Evolutionary conservation across 2,797 vertebrate species (phyloP).

Genomic region (Oreochromis mossambicus): DNA sequence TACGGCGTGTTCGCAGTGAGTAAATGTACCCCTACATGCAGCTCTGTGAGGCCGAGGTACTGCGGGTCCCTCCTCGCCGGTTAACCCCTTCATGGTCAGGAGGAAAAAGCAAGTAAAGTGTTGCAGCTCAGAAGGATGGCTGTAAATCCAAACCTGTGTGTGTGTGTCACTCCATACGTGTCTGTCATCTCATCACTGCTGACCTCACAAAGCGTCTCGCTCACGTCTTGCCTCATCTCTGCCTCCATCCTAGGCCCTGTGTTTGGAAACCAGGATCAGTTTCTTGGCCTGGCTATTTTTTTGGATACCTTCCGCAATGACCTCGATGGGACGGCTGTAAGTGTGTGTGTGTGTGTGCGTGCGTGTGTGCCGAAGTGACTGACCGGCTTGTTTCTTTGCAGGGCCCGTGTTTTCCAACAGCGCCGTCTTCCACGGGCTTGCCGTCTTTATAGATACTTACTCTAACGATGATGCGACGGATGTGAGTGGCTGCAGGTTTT

Average conservation of each 20-base stretch:
- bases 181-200: neutral
- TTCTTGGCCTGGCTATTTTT: slow-evolving; percentile 80
- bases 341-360: slow-evolving; percentile 36
- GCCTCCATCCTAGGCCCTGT: slow-evolving; percentile 76
- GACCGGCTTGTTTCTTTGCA: slow-evolving; percentile 72
- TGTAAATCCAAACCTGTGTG: neutral
- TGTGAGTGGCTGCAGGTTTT: slow-evolving; percentile 77
- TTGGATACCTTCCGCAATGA: slow-evolving; percentile 84
- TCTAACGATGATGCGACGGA: slow-evolving; percentile 93
- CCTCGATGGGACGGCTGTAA: slow-evolving; percentile 82
- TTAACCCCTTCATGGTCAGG: neutral
- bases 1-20: neutral
- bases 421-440: slow-evolving; percentile 91
- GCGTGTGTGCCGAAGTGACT: neutral
- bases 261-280: slow-evolving; percentile 80
- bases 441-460: slow-evolving; percentile 94
- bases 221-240: slow-evolving; percentile 64
- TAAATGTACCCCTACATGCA: neutral
- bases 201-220: neutral
- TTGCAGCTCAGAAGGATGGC: neutral
- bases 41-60: neutral
- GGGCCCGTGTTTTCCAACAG: slow-evolving; percentile 94
- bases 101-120: neutral
- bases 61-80: neutral
- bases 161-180: neutral